Evolutionary conservation across 2,888 invertebrate species (phyloP).

Genomic region (Volucella bombylans): DNA sequence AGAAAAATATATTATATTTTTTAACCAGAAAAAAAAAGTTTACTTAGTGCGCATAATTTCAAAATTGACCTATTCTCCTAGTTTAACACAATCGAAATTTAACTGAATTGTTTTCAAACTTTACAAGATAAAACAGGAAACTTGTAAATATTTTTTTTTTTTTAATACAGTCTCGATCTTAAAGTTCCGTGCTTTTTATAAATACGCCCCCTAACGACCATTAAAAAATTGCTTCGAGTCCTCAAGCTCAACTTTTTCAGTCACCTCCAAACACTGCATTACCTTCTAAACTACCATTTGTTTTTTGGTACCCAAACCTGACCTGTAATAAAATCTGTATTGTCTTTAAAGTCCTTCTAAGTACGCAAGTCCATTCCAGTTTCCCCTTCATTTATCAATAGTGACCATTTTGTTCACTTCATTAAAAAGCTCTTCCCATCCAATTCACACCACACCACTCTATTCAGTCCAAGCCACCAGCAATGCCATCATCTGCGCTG

Average conservation of each 20-base stretch:
- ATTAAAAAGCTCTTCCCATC: slow-evolving; percentile 47
- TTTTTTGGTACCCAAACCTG: slow-evolving; percentile 5
- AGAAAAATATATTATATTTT: too few relatives aligned
- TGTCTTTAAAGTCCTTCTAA: neutral
- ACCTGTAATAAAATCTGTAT: neutral
- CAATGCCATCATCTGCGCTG: slow-evolving; percentile 40
- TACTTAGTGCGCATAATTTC: too few relatives aligned
- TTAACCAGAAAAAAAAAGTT: too few relatives aligned
- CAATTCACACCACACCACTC: slow-evolving; percentile 54
- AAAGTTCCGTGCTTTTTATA: neutral
- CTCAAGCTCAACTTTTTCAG: neutral
- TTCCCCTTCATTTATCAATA: neutral
- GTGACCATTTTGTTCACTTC: slow-evolving; percentile 44
- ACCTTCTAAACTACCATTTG: neutral
- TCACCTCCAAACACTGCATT: neutral
- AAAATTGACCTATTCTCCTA: too few relatives aligned
- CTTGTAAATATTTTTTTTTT: too few relatives aligned
- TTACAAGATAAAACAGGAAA: too few relatives aligned
- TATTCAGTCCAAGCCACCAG: slow-evolving; percentile 15
- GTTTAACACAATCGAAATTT: too few relatives aligned
- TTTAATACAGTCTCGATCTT: too few relatives aligned
- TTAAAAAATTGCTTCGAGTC: neutral
- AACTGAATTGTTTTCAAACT: too few relatives aligned
- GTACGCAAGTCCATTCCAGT: slow-evolving; percentile 55
- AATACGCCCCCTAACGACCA: neutral